These are phyloP conservation scores for Spodoptera exigua DNA, from an alignment of 2,888 invertebrate species.

Conservation along the genomic window DNA sequence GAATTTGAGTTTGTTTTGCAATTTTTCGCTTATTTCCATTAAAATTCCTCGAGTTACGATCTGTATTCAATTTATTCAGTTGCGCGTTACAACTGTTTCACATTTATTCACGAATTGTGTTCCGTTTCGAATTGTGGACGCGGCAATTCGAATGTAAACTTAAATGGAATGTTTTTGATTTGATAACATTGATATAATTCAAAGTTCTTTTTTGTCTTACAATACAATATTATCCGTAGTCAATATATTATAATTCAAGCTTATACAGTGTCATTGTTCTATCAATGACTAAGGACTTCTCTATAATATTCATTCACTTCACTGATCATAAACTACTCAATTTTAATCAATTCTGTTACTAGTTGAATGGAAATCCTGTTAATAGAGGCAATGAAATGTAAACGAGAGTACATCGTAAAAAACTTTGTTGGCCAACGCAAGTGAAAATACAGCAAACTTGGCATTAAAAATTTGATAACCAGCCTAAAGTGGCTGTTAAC, in stretches of 20 bases:
- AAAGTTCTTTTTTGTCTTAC: too few species aligned
- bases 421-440: slow-evolving; percentile 32
- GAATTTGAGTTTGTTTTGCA: slow-evolving; percentile 71
- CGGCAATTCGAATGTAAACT: slow-evolving; percentile 64
- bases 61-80: slow-evolving; percentile 73
- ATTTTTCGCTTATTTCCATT: slow-evolving; percentile 75
- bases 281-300: too few species aligned
- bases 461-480: slow-evolving; percentile 52
- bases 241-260: too few species aligned
- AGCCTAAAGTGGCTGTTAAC: slow-evolving; percentile 51
- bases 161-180: slow-evolving; percentile 62
- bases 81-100: slow-evolving; percentile 66
- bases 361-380: slow-evolving; percentile 18
- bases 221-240: too few species aligned
- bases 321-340: too few species aligned
- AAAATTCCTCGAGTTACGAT: slow-evolving; percentile 73
- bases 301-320: too few species aligned
- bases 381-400: slow-evolving; percentile 28
- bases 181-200: slow-evolving; percentile 37
- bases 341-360: neutral
- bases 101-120: slow-evolving; percentile 60
- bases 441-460: slow-evolving; percentile 34
- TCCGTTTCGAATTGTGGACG: slow-evolving; percentile 56
- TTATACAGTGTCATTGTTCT: too few species aligned
- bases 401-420: slow-evolving; percentile 29